phyloP scores from a whole-genome alignment of 2,113 vertebrate species.

The Laticauda laticaudata region DNA sequence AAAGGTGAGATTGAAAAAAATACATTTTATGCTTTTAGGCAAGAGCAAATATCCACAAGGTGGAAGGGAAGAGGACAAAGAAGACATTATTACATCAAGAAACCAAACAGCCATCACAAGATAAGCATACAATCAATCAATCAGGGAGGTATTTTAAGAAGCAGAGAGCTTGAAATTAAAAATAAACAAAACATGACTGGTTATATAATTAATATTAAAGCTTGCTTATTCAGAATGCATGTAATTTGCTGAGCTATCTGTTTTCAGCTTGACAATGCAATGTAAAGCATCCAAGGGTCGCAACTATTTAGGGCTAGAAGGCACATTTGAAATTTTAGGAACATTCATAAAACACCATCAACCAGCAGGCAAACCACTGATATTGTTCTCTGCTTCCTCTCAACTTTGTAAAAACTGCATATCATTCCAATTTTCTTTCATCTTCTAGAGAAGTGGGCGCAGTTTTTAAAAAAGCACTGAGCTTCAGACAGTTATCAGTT shows the following conservation, averaged over 20 bases:
- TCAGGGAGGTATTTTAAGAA: slow-evolving; percentile 9
- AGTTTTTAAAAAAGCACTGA: background rate
- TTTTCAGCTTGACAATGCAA: background rate
- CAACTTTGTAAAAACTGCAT: background rate
- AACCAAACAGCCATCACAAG: background rate
- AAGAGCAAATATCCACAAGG: slow-evolving; percentile 15
- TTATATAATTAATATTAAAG: background rate
- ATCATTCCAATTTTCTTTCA: background rate
- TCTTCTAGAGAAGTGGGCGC: background rate
- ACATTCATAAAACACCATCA: background rate
- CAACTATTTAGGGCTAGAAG: background rate
- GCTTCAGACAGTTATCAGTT: background rate
- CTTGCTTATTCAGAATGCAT: background rate
- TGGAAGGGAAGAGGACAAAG: background rate
- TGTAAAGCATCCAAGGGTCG: accelerated
- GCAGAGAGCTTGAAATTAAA: background rate
- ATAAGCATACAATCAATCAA: slow-evolving; percentile 20
- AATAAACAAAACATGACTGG: background rate
- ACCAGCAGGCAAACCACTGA: background rate
- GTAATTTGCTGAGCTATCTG: background rate
- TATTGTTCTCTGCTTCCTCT: background rate
- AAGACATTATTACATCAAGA: slow-evolving; percentile 20
- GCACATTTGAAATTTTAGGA: background rate
- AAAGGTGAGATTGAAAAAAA: slow-evolving; percentile 25
- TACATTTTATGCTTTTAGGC: slow-evolving; percentile 31